Base-by-base conservation (phyloP, 2,888 invertebrate species). In the Conomelus anceps region DNA sequence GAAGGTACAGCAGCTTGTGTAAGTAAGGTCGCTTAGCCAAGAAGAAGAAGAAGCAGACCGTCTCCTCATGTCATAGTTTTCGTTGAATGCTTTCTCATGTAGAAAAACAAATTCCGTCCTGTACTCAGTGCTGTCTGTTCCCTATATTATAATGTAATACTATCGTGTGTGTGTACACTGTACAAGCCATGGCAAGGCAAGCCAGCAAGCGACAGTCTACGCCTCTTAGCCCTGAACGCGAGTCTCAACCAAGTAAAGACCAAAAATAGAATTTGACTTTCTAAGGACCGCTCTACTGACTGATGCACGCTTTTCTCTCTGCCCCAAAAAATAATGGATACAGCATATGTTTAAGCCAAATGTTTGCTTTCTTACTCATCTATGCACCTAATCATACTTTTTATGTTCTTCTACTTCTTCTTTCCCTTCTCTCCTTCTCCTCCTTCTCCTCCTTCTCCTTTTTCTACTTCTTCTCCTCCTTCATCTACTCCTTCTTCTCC, bases 401-500 rank as follows among this genome's bases (percentile, higher is more conserved):
- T 24, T n/a, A n/a, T n/a, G n/a, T n/a, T n/a, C n/a, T 24, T 87
- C 23, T 87, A 3, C 20, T 24, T 24, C 23, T 23, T 23, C 22
- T 24, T 13, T 7, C 20, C 24, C 3, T 1, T 22, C n/a, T 3
- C 22, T 23, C 23, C 24, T 24, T 24, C 24, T 22, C 1, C 20
- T 24, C 20, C 3, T 87, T 24, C 24, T 24, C 20, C 90, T 85
- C 17, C 17, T 89, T 88, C 87, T 85, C 41, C 89, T 88, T 86
- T 89, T 88, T 89, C 23, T 87, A 85, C 87, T 26, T 88, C 86
- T 84, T 87, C 90, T 84, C 17, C 89, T 22, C 24, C 24, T 24
- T 29, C 29, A n/a, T 22, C 22, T 29, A 6, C 29, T 22, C 23
- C 7, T 23, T 86, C 13, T 23, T 6, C 23, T 7, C 23, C 13